Evolutionary conservation across 2,113 vertebrate species (phyloP), one percentile per base, ranked within the genome.

Genomic region (Hoplias malabaricus): DNA sequence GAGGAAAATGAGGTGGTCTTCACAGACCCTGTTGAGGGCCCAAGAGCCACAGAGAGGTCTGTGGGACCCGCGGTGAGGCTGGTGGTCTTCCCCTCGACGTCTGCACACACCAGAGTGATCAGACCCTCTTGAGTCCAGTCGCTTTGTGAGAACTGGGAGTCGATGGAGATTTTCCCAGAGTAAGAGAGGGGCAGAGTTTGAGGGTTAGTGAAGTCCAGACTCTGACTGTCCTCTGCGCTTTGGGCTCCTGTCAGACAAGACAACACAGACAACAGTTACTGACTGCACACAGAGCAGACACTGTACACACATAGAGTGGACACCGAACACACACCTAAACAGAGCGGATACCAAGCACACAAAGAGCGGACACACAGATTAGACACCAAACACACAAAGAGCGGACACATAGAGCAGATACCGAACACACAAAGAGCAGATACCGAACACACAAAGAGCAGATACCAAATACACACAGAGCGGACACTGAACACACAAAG

Each of bases 111-210:
- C 59, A 95, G 93, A 87, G 95, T 93, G 79, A 96, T 93, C 83
- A 95, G 87, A 73, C 94, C 94, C 83, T 93, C 94, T 8, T 92
- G 87, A 40, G 93, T 93, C 92, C 95, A 96, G 84, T 91, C 90
- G 57, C 78, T 74, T 1, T 91, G 91, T 0, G 92, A 87, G 72
- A 90, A 92, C 81, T 93, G 90, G 25, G 94, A 94, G 48, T 96
- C 95, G 79, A 96, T 93, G 74, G 95, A 97, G 83, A 96, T 95
- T 82, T 92, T 95, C 69, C 95, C 96, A 85, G 93, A 94, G 83
- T 96, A 96, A 78, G 94, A 90, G 84, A 96, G 90, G n/a, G 94
- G 91, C 82, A 94, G 93, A 71, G 91, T 90, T 86, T 93, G 91
- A 89, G 89, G 53, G 84, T 85, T 2, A 92, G 92, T 11, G 19